Conservation (phyloP, 2,113 vertebrate species). For the Embiotoca jacksoni region DNA sequence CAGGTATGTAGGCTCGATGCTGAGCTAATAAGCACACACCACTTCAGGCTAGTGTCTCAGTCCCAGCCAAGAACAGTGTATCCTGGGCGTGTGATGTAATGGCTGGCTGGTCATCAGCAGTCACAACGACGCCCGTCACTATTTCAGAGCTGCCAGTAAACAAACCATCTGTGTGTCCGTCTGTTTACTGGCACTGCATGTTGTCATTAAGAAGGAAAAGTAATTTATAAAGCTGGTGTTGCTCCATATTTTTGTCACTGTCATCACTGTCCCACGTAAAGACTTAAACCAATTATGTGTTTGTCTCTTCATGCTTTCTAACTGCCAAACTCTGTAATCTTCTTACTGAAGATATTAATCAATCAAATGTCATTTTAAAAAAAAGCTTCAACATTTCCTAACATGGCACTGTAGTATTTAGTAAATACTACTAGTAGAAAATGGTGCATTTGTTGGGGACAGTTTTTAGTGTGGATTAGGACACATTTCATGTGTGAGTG, state of each 20-base stretch:
- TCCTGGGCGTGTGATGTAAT: constrained; percentile 68
- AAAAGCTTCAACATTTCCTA: too few species aligned
- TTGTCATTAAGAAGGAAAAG: neutral
- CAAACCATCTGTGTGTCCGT: constrained; percentile 29
- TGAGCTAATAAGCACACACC: too few species aligned
- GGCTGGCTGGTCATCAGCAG: constrained; percentile 61
- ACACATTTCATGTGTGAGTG: too few species aligned
- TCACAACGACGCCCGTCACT: constrained; percentile 62
- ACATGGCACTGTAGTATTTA: too few species aligned
- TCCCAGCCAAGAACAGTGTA: constrained; percentile 54
- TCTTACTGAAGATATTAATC: too few species aligned
- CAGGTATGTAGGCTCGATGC: neutral
- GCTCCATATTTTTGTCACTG: neutral
- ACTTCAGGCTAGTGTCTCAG: constrained; percentile 14
- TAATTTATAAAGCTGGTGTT: neutral
- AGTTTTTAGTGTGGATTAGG: neutral
- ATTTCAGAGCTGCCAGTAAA: constrained; percentile 61
- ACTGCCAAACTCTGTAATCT: too few species aligned
- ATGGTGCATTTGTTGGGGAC: neutral
- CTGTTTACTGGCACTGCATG: neutral
- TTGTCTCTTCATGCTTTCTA: too few species aligned
- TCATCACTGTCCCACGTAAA: too few species aligned
- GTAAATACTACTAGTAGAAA: too few species aligned
- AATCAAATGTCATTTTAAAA: too few species aligned
- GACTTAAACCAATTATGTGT: too few species aligned